Base-by-base conservation (phyloP, 2,888 invertebrate genomes). In the Lobophora halterata region DNA sequence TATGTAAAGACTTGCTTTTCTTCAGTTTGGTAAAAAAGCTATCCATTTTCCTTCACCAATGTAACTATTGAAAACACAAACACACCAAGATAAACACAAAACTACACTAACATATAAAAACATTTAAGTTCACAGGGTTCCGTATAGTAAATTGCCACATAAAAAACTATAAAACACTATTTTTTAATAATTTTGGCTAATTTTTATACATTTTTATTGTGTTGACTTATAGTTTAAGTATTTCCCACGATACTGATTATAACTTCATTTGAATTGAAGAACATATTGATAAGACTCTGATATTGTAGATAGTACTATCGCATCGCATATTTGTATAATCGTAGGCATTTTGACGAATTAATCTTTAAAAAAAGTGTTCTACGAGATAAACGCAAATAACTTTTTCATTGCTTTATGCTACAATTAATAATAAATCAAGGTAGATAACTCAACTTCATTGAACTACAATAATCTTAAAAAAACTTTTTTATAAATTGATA, bases 1-100 rank as follows among this genome's bases (percentile, higher is more conserved):
- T 43, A n/a, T 43, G 43, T 11, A 43, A 33, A 7, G 43, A 43
- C 6, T 37, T 43, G 33, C 43, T 43, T 24, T 43, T 43, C 25
- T 37, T 43, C 3, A 43, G 1, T 13, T 19, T 43, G 4, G 7
- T 25, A 21, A 33, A 43, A 3, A 43, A 14, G n/a, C n/a, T n/a
- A 13, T 37, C 43, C 43, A 43, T 41, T 1, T 1, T 13, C 1
- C 7, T n/a, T n/a, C n/a, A 1, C 12, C 11, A 24, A 24, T 1
- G n/a, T 6, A 24, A 12, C 12, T 13, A 12, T 24, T 17, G 5
- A 5, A 1, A 23, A 11, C 11, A 12, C 12, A 11, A 5, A 11
- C 11, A 5, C 3, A 23, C 11, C 10, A 23, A 3, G 7, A 1
- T 11, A 23, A 10, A 17, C 17, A 17, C 3, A 23, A 23, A 4